phyloP scores from a whole-genome alignment of 2,888 invertebrate genomes.

The Tineola bisselliella region DNA sequence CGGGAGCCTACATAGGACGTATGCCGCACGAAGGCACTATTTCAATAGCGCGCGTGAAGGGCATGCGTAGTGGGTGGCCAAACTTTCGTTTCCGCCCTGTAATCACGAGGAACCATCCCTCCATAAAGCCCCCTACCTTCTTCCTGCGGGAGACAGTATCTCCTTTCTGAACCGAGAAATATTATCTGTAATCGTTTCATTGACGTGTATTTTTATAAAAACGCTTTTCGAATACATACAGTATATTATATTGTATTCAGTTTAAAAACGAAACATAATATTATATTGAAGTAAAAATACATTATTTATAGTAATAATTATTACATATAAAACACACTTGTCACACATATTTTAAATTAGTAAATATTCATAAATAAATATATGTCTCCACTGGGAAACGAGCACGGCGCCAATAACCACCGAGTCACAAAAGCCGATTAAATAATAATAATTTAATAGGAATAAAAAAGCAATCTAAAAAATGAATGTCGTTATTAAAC shows the following conservation, averaged over 20 bases:
- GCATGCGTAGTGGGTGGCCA: constrained; percentile 11
- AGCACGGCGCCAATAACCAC: too few species aligned
- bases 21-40: background rate
- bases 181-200: background rate
- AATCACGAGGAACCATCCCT: constrained; percentile 21
- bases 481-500: background rate
- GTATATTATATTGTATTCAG: too few species aligned
- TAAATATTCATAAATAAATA: too few species aligned
- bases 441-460: too few species aligned
- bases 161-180: background rate
- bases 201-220: background rate
- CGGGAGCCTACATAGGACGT: background rate
- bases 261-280: too few species aligned
- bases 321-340: too few species aligned
- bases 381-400: too few species aligned
- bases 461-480: constrained; percentile 1
- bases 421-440: too few species aligned
- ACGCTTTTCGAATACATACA: constrained; percentile 14
- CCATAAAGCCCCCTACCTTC: constrained; percentile 16
- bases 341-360: too few species aligned
- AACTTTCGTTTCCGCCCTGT: constrained; percentile 31
- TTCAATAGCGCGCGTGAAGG: constrained; percentile 1
- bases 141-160: constrained; percentile 16
- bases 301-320: too few species aligned
- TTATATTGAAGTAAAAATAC: too few species aligned